Evolutionary conservation across 2,888 invertebrate genomes (phyloP).

Genomic region (Macrophya alboannulata): DNA sequence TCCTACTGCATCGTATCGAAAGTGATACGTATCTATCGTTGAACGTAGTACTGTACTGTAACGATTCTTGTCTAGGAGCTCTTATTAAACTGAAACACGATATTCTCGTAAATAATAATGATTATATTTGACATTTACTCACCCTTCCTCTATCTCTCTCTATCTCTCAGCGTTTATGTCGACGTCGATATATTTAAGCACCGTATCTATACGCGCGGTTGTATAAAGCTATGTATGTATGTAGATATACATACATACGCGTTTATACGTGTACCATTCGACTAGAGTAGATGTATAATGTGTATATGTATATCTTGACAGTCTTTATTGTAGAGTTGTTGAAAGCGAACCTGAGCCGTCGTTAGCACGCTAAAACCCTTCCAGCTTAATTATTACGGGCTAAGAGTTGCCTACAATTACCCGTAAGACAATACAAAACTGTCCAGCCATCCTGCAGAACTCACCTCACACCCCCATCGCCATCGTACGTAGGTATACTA

Average conservation of each 20-base stretch:
- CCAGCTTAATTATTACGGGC: conserved; percentile 53
- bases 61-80: conserved; percentile 2
- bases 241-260: background rate
- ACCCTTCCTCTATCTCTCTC: background rate
- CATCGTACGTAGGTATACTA: background rate
- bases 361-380: conserved; percentile 49
- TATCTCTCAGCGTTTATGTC: background rate
- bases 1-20: background rate
- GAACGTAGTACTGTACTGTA: background rate
- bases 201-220: background rate
- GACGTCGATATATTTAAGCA: conserved; percentile 22
- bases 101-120: conserved; percentile 30
- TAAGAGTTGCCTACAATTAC: conserved; percentile 53
- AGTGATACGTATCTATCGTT: background rate
- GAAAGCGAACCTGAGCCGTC: conserved; percentile 37
- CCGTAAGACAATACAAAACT: conserved; percentile 49
- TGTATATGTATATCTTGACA: background rate
- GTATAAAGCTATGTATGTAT: background rate
- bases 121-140: conserved; percentile 12
- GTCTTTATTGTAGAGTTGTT: conserved; percentile 25
- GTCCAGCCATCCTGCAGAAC: conserved; percentile 40
- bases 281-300: background rate
- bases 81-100: conserved; percentile 41
- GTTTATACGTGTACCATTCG: background rate
- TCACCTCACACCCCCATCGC: conserved; percentile 15